Evolutionary conservation across 1,140 invertebrate genomes (phyloP), one percentile per base, ranked within the genome.

Genomic region (Heterodera carotae): DNA sequence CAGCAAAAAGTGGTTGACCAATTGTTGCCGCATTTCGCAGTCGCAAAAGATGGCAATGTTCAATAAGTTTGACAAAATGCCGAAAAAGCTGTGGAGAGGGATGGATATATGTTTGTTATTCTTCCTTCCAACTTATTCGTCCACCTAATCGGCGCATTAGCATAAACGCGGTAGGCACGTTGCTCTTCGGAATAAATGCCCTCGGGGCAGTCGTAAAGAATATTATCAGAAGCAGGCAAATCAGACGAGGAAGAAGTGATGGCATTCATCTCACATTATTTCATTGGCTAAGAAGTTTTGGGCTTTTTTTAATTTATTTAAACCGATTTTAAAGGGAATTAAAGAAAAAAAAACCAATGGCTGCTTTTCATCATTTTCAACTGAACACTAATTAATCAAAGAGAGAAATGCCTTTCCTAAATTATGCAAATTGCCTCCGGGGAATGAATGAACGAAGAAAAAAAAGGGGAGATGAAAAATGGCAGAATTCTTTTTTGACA

Each of bases 1-100:
- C 29, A 86, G 75, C 25, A 86, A 72, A 69, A 86, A 86, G 72
- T 87, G 86, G 75, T 86, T 86, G 12, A 86, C 86, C 15, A 88
- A 75, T 22, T 74, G 75, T 27, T 76, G 78, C 22, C 85, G 79
- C 85, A 86, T 86, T 76, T 86, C 85, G 22, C 69, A 33, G 73
- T 86, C 86, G 8, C 67, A 72, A 72, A 86, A 86, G 15, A 86
- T 81, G n/a, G 84, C 71, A 33, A 86, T 84, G 76, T 86, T 86
- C n/a, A 86, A 39, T 31, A 86, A 59, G 72, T 86, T 86, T 27
- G 86, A 78, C 39, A 87, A 68, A 27, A 87, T 84, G 7, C 85
- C 85, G 33, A 87, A 83, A 31, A 87, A 48, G 31, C 76, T 72
- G 27, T 43, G 34, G 34, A 31, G 4, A 7, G n/a, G 10, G 27